Percentiles rank a stretch among this genome's conserved stretches.
These are phyloP conservation scores for Acanthaster planci DNA, from an alignment of 35 echinoderm and acorn worm species.

Conservation along the genomic window DNA sequence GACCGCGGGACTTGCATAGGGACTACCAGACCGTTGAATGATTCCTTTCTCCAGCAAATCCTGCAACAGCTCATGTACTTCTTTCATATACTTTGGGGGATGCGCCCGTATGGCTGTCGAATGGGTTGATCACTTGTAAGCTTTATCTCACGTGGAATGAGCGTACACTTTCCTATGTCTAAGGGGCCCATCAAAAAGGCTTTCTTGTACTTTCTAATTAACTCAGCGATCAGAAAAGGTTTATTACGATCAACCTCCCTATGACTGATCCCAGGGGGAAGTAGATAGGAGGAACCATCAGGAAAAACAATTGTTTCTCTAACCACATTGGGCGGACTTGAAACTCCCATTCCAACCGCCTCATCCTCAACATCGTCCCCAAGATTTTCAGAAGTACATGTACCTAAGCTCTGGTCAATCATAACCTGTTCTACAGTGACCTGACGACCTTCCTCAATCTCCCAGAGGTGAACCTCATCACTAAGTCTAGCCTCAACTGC, in stretches of 20 bases:
- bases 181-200: conserved; percentile 36
- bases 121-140: conserved; percentile 30
- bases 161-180: conserved; percentile 45
- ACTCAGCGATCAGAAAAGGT: neutral
- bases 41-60: conserved; percentile 58
- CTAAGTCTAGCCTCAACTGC: neutral
- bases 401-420: too few species aligned
- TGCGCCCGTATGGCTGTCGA: conserved; percentile 39
- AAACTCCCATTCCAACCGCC: neutral
- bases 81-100: conserved; percentile 34
- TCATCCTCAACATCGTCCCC: neutral
- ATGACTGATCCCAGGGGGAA: conserved; percentile 33
- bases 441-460: neutral
- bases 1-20: conserved; percentile 74
- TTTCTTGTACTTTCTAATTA: conserved; percentile 5
- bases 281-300: neutral
- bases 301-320: neutral
- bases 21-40: conserved; percentile 53
- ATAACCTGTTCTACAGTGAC: neutral
- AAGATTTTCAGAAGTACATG: too few species aligned
- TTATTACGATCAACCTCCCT: neutral
- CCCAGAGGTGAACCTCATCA: neutral
- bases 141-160: conserved; percentile 62
- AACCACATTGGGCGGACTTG: neutral
- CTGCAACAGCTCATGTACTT: conserved; percentile 46